Evolutionary conservation across 2,888 invertebrate species (phyloP), one percentile per base, ranked within the genome.

Genomic region (Leucophenga montana): DNA sequence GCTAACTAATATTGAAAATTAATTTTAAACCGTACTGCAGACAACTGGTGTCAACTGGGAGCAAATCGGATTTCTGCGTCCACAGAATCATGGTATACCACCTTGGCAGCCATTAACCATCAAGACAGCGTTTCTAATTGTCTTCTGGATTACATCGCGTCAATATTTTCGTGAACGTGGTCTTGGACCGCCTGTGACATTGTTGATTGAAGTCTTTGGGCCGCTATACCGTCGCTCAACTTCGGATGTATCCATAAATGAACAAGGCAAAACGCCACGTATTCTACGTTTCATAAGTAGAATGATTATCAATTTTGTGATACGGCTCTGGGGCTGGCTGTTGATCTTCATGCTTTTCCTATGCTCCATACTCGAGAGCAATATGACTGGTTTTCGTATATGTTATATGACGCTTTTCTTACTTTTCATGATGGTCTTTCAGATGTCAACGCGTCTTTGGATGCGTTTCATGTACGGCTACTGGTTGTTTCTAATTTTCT

Each of bases 391-490:
- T 75, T 99, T 98, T 90, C 92, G 97, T 71, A 97, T 99, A 82
- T 93, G 98, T 78, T 99, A 99, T 88, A 98, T 99, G 97, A 94
- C 95, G 71, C 91, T 99, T 67, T 98, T 99, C 88, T 92, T 98
- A 62, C 91, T 95, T 70, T 97, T 98, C 87, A 92, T 98, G 78
- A 91, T 97, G 71, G 94, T 95, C 82, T 98, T 99, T 90, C 98
- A 98, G 92, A 92, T 97, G 82, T 97, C 97, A 56, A 97, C 96
- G 91, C 91, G 91, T 73, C 91, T 94, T 73, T 99, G 99, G 98
- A 92, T 98, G 57, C 93, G 93, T 83, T 92, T 97, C 82, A 95
- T 99, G 94, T 97, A 96, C 85, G 92, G 94, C 13, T 99, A 98
- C 90, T 98, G 98, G 97, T 91, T 99, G 85, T 94, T 95, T 57